Evolutionary conservation across 64 coral and sea anemone genomes (phyloP).

Genomic region (Stichodactyla mertensii): DNA sequence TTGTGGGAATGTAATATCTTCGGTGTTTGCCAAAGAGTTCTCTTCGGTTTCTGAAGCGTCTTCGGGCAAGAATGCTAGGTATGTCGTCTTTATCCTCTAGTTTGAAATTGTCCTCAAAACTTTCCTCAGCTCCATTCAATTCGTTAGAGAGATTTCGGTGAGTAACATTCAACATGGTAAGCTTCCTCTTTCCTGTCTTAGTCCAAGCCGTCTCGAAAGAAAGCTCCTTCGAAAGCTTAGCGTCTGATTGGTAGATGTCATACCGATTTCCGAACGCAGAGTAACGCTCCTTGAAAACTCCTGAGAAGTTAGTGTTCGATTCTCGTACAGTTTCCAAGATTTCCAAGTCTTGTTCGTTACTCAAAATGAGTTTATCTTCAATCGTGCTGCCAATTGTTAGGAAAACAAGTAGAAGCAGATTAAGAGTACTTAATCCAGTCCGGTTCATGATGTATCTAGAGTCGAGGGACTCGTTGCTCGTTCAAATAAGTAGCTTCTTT

Average conservation of each 20-base stretch:
- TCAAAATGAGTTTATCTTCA: neutral
- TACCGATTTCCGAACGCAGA: neutral
- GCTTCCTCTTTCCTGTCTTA: conserved; percentile 1
- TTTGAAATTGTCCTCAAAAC: neutral
- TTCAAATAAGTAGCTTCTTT: neutral
- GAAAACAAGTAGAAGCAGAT: neutral
- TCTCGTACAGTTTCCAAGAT: neutral
- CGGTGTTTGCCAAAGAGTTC: conserved; percentile 22
- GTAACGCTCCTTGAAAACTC: neutral
- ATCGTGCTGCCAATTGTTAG: neutral
- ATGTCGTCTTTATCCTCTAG: neutral
- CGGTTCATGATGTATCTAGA: neutral
- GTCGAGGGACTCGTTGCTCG: neutral
- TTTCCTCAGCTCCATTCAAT: too few species aligned
- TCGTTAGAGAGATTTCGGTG: neutral
- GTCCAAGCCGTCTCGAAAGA: conserved; percentile 30
- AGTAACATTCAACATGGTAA: neutral
- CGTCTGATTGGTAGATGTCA: neutral
- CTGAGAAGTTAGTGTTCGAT: conserved; percentile 15
- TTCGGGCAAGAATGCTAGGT: neutral
- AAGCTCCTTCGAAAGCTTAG: conserved; percentile 16
- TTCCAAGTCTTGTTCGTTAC: neutral
- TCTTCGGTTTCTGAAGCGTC: neutral
- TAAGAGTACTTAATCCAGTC: neutral
- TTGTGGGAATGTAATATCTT: conserved; percentile 8